These are phyloP conservation scores for Lypha dubia DNA, from an alignment of 2,888 invertebrate species.

Conservation along the genomic window DNA sequence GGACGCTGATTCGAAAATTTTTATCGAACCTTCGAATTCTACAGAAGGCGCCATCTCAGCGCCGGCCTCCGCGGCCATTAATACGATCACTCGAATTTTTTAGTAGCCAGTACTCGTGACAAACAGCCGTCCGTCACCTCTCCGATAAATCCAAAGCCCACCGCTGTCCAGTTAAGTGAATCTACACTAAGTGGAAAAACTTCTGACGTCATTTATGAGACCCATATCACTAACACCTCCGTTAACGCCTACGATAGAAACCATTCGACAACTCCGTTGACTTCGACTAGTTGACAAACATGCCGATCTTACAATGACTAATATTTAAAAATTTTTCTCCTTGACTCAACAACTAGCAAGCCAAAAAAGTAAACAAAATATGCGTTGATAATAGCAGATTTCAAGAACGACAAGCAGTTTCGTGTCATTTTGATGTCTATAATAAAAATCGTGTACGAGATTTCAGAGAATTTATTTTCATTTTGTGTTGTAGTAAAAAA, in stretches of 20 bases:
- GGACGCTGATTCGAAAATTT: not conserved
- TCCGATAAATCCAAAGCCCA: not conserved
- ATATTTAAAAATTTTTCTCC: no score
- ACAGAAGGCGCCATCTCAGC: not conserved
- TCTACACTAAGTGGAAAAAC: not conserved
- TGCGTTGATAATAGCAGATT: no score
- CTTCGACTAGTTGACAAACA: no score
- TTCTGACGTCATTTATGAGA: not conserved
- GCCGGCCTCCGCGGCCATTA: not conserved
- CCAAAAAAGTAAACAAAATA: no score
- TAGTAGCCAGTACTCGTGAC: not conserved
- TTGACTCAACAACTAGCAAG: no score
- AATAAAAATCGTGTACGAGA: no score
- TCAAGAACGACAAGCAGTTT: no score
- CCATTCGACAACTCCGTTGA: conserved; percentile 2
- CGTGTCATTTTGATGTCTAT: no score
- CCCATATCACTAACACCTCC: not conserved
- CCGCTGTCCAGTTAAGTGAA: not conserved
- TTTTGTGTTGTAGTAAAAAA: no score
- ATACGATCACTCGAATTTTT: not conserved
- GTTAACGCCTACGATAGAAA: not conserved
- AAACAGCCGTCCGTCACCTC: not conserved
- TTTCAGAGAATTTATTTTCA: no score
- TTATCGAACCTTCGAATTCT: conserved; percentile 10
- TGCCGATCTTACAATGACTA: no score